These are phyloP conservation scores for Cryptocephalus primarius DNA, from an alignment of 2,888 invertebrate species.

Conservation along the genomic window DNA sequence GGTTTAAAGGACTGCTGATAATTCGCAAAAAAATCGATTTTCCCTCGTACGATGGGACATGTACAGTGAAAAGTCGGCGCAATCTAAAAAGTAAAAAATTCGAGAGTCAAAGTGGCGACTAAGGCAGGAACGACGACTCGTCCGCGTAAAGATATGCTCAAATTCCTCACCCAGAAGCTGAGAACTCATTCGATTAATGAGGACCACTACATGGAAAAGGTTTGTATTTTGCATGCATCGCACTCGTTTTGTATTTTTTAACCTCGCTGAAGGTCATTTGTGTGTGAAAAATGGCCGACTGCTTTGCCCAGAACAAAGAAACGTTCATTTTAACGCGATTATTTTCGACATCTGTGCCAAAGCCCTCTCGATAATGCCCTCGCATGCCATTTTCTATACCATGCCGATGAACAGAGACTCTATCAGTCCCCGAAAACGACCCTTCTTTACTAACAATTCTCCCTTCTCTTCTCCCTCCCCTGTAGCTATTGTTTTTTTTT, in stretches of 20 bases:
- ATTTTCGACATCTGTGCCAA: too few species aligned
- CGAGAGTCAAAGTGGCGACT: slow-evolving; percentile 32
- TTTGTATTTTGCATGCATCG: slow-evolving; percentile 38
- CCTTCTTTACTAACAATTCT: too few species aligned
- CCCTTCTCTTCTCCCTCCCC: too few species aligned
- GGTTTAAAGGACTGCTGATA: slow-evolving; percentile 1
- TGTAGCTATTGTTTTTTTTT: too few species aligned
- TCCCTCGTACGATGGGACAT: too few species aligned
- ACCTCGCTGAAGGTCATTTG: slow-evolving; percentile 40
- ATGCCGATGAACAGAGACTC: too few species aligned
- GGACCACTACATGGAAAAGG: slow-evolving; percentile 65
- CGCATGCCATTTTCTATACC: too few species aligned
- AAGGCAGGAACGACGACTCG: slow-evolving; percentile 35
- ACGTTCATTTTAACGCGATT: slow-evolving; percentile 21
- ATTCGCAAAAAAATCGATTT: too few species aligned
- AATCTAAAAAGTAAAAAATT: too few species aligned
- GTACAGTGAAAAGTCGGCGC: too few species aligned
- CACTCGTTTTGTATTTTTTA: slow-evolving; percentile 12
- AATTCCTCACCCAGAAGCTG: slow-evolving; percentile 76
- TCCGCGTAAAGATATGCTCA: slow-evolving; percentile 61
- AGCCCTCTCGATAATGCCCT: too few species aligned
- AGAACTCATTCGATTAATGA: slow-evolving; percentile 79
- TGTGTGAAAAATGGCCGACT: slow-evolving; percentile 53
- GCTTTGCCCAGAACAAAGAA: slow-evolving; percentile 50
- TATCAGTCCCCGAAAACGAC: too few species aligned